Evolutionary conservation across 1,140 invertebrate species (phyloP), one percentile per base, ranked within the genome.

Genomic region (Drosophila watanabei): DNA sequence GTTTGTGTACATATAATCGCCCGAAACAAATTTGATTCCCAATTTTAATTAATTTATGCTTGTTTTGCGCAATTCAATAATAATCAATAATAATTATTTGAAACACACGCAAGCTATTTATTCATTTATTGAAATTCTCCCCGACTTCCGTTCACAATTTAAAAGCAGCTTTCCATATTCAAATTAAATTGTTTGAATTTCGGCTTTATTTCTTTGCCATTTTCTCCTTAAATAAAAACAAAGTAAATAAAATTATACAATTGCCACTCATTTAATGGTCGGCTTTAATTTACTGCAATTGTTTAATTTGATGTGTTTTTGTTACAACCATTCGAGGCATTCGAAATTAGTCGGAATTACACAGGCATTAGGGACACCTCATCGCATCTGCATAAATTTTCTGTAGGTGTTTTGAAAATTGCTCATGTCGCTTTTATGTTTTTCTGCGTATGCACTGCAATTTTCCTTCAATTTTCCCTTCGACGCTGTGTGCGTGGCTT

Each of bases 321-420:
- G 30, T 41, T n/a, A 73, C 32, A 43, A 48, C 16, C 52, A 43
- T 48, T 37, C 35, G 33, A 11, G 33, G 54, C 18, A 43, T 61
- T 60, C 24, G 56, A 61, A 73, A 73, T 73, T 73, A 73, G 68
- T 59, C 41, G 18, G 70, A 48, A 72, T 73, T 73, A 61, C 68
- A 51, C 37, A 35, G 52, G 30, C 45, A 73, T 73, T 73, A 61
- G 70, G 54, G 56, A 60, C 71, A 73, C 70, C 70, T 73, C 70
- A 73, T 73, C 70, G 46, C 70, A 73, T 73, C 70, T 73, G 70
- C 70, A 73, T 73, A 73, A 61, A 73, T 73, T 73, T 73, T 3
- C 39, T n/a, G 35, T 37, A 4, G 14, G 20, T 56, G 52, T 37
- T 73, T 4, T 49, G 35, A 30, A 72, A 73, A 72, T 73, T 35